Evolutionary conservation across 2,888 invertebrate genomes (phyloP), one percentile per base, ranked within the genome.

Genomic region (Steinernema scapterisci): DNA sequence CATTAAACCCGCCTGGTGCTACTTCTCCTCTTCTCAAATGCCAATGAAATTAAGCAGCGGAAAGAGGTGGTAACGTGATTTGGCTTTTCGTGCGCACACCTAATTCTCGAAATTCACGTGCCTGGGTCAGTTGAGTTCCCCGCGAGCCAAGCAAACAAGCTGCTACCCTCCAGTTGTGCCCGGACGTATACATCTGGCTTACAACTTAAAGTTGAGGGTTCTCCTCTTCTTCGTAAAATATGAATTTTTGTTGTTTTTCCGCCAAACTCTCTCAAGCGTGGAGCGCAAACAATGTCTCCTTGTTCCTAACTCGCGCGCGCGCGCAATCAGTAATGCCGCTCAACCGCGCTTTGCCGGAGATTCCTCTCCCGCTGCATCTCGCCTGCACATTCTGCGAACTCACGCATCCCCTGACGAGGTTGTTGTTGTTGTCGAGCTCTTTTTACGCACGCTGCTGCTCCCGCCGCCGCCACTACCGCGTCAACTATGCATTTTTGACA

Each of bases 161-260:
- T 48, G 48, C 19, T 16, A 7, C 5, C 3, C 48, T 48, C 7
- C 5, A 7, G 48, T 48, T 48, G 7, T 48, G 48, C 6, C n/a
- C 38, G 38, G 3, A 38, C 38, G 38, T 38, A 9, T 48, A 16
- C 13, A 48, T 16, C 7, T 48, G 13, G n/a, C 13, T 48, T 13
- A 16, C 3, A 7, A 48, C 48, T 7, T 48, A 48, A 19, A 48
- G 48, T 48, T 48, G 48, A 13, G 48, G 54, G n/a, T n/a, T n/a
- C n/a, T n/a, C n/a, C n/a, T n/a, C n/a, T n/a, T n/a, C n/a, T 19
- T 21, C 54, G 54, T 19, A 25, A 54, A 54, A 19, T 54, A 54
- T 54, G 54, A 54, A 54, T 23, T 54, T 23, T 54, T 54, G 54
- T 54, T 54, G 54, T 54, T 19, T n/a, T 54, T 19, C 54, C 6